Evolutionary conservation across 1,140 invertebrate genomes (phyloP), one percentile per base, ranked within the genome.

Genomic region (Lepidotrigona ventralis): DNA sequence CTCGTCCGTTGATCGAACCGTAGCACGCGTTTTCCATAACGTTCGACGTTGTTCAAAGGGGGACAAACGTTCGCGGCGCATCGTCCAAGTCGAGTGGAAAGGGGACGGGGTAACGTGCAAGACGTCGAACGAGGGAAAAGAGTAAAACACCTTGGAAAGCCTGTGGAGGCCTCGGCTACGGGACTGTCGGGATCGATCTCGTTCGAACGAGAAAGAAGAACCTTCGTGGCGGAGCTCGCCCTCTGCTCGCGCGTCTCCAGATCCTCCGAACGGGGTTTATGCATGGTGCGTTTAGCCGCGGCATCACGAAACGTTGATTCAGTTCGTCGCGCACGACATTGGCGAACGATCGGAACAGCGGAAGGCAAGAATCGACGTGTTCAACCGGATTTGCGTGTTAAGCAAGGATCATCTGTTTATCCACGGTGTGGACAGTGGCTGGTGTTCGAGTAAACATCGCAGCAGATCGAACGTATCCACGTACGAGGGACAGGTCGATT

Each of bases 11-110:
- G 21, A 66, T 66, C 33, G 70, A 21, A 26, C 2, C 68, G 17
- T 17, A 2, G 4, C 23, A 60, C 73, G 46, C 64, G 21, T 9
- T 51, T 26, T 29, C 26, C 54, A 33, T 80, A 68, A 76, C 23
- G 33, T 63, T 53, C 39, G 33, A n/a, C 72, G 29, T 80, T 77
- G 15, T 86, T 58, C 23, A 77, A 81, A 26, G 63, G 39, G 23
- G 58, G 75, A 53, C 29, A 74, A 73, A 46, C 60, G 77, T 56
- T 63, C 39, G 51, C 21, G 46, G 23, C 29, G 68, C n/a, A n/a
- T 58, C 78, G 72, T 73, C 66, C 17, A 39, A 9, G 19, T 63
- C 33, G 75, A 4, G 21, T 17, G 53, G 54, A n/a, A 58, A 78
- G 23, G 6, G n/a, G 19, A 51, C 4, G 26, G 33, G n/a, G 19